Percentiles rank a stretch among this genome's conserved stretches.
Conservation (phyloP, 2,797 vertebrate species). For the Ceyx erithaca region DNA sequence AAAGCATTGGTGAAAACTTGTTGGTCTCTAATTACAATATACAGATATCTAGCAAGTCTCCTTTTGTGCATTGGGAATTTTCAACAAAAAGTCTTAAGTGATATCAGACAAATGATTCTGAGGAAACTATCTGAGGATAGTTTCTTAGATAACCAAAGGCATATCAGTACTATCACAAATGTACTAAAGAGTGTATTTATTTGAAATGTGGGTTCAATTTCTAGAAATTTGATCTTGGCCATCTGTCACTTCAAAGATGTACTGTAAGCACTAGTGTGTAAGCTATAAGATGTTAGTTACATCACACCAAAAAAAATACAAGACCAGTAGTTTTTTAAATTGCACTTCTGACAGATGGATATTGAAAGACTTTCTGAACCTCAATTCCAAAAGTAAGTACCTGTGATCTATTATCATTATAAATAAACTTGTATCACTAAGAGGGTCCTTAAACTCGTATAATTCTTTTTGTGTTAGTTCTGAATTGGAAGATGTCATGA, state of each 20-base stretch:
- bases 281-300: not conserved
- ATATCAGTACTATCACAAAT: not conserved
- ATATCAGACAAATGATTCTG: not conserved
- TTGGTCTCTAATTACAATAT: not conserved
- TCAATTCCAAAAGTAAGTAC: not conserved
- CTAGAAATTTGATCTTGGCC: not conserved
- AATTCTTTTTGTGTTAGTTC: not conserved
- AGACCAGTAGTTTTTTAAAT: not conserved
- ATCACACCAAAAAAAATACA: not conserved
- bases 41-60: not conserved
- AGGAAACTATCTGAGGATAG: not conserved
- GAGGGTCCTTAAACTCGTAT: not conserved
- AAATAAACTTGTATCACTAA: not conserved
- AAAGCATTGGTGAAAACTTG: not conserved
- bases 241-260: not conserved
- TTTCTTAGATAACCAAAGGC: not conserved
- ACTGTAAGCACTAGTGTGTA: not conserved
- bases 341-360: not conserved
- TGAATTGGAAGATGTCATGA: not conserved
- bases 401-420: not conserved
- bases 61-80: not conserved
- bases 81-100: fast-evolving
- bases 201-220: not conserved
- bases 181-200: not conserved
- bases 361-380: not conserved